Evolutionary conservation across 2,888 invertebrate genomes (phyloP).

Genomic region (Leucoptera coffeella): DNA sequence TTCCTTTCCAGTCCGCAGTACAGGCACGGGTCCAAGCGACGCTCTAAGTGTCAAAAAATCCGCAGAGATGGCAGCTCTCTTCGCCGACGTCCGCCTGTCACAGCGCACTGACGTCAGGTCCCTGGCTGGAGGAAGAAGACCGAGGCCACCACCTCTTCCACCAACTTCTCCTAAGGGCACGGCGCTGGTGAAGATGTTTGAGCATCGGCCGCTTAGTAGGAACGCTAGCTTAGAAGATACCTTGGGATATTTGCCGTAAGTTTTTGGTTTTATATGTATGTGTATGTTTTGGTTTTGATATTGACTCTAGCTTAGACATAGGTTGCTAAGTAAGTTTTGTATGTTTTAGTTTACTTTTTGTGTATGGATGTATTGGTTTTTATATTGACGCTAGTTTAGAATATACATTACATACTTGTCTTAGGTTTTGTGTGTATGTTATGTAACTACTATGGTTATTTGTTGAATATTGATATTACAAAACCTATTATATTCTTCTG

Average conservation of each 20-base stretch:
- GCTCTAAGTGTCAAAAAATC: slow-evolving; percentile 82
- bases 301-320: too few relatives aligned
- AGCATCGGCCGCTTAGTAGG: slow-evolving; percentile 27
- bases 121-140: slow-evolving; percentile 17
- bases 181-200: slow-evolving; percentile 23
- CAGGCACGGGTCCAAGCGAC: slow-evolving; percentile 54
- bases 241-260: slow-evolving; percentile 56
- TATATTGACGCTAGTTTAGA: too few relatives aligned
- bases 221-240: slow-evolving; percentile 58
- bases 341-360: not conserved
- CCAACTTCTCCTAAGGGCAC: slow-evolving; percentile 13
- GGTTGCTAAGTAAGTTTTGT: not conserved
- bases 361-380: not conserved
- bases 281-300: not conserved
- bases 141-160: slow-evolving; percentile 13
- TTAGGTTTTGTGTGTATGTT: too few relatives aligned
- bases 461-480: too few relatives aligned
- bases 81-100: slow-evolving; percentile 68
- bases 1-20: slow-evolving; percentile 27
- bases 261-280: not conserved
- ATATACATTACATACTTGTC: too few relatives aligned
- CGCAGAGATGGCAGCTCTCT: slow-evolving; percentile 82
- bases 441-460: too few relatives aligned
- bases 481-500: too few relatives aligned
- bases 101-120: slow-evolving; percentile 62